Evolutionary conservation across 2,888 invertebrate genomes (phyloP).

Genomic region (Dendrolimus pini): DNA sequence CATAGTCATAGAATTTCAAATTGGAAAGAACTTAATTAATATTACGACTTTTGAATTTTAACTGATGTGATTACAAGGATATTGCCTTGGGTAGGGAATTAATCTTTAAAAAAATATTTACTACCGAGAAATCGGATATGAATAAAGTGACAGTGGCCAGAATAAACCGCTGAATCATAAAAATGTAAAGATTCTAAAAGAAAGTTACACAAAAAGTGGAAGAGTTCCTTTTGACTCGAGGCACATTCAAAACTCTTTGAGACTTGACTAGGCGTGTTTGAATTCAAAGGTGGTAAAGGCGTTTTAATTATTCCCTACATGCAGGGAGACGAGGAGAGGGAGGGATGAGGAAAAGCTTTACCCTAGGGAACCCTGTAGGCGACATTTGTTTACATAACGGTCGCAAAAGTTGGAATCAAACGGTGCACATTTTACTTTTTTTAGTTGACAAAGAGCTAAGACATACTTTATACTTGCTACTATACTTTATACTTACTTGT

Average conservation of each 20-base stretch:
- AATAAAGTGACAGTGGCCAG: too few relatives aligned
- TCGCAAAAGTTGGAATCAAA: slow-evolving; percentile 27
- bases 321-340: slow-evolving; percentile 29
- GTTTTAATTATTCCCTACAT: slow-evolving; percentile 60
- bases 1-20: too few relatives aligned
- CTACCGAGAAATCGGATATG: too few relatives aligned
- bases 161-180: too few relatives aligned
- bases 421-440: neutral
- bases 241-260: slow-evolving; percentile 49
- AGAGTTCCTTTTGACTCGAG: slow-evolving; percentile 47
- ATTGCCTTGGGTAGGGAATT: too few relatives aligned
- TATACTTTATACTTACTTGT: too few relatives aligned
- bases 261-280: slow-evolving; percentile 34
- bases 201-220: slow-evolving; percentile 33
- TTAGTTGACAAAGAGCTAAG: neutral
- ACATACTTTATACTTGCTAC: too few relatives aligned
- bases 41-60: too few relatives aligned
- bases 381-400: slow-evolving; percentile 33
- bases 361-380: slow-evolving; percentile 28
- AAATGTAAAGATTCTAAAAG: slow-evolving; percentile 16
- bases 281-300: slow-evolving; percentile 51
- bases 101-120: too few relatives aligned
- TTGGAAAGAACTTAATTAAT: too few relatives aligned
- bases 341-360: slow-evolving; percentile 31
- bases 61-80: too few relatives aligned